Evolutionary conservation across 1,140 invertebrate genomes (phyloP).

Genomic region (Pseudomyrmex flavicornis): DNA sequence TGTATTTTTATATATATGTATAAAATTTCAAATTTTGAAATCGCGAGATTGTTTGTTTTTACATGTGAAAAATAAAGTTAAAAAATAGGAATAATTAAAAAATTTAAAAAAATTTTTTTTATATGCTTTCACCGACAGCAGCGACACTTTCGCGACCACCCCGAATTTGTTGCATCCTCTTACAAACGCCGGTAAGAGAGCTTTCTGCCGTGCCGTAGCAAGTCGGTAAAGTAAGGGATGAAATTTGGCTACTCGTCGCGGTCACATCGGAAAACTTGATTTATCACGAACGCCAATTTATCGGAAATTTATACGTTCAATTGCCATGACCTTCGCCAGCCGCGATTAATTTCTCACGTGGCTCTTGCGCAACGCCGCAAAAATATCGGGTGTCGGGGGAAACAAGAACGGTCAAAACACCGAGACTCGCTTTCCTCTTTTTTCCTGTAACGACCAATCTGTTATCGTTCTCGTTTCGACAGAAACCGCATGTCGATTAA

Average conservation of each 20-base stretch:
- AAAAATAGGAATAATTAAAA: not conserved
- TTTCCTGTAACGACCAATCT: conserved; percentile 53
- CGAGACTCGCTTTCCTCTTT: conserved; percentile 57
- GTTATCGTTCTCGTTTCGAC: conserved; percentile 66
- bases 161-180: conserved; percentile 58
- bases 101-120: conserved; percentile 24
- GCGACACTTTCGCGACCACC: conserved; percentile 65
- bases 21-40: too few relatives aligned
- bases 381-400: conserved; percentile 70
- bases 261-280: conserved; percentile 69
- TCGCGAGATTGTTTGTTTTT: too few relatives aligned
- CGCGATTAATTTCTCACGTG: conserved; percentile 72
- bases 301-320: conserved; percentile 78
- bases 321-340: conserved; percentile 69
- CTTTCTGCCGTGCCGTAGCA: conserved; percentile 50
- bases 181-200: conserved; percentile 64
- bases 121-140: conserved; percentile 48
- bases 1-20: too few relatives aligned
- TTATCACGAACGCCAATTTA: conserved; percentile 77
- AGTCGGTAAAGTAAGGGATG: conserved; percentile 71
- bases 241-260: conserved; percentile 45
- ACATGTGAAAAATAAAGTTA: too few relatives aligned
- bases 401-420: conserved; percentile 66
- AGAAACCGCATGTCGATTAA: conserved; percentile 73
- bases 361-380: conserved; percentile 64